Evolutionary conservation across 2,888 invertebrate species (phyloP), one percentile per base, ranked within the genome.

Genomic region (Charanyca ferruginea): DNA sequence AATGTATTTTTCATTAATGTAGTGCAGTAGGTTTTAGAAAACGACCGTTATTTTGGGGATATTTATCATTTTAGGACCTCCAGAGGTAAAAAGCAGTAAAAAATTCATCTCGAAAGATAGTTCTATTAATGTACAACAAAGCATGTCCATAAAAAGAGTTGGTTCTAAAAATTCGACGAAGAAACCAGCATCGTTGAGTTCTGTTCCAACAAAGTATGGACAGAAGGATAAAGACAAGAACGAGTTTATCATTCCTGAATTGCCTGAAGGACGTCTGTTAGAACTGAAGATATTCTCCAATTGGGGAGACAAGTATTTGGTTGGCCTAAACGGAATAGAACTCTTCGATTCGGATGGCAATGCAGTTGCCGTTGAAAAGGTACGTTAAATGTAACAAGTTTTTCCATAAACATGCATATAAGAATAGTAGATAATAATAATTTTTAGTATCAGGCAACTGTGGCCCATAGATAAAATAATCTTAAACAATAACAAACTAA

Each of bases 281-380:
- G 96, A 96, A 74, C 92, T 98, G 60, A 97, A 97, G 87, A 97
- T 98, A 76, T 92, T 96, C 64, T 96, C 96, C 20, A 97, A 98
- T 35, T 98, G 98, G 98, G 98, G 98, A 9, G 98, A 98, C 87
- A 96, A 96, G 79, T 97, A 97, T 90, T 97, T 97, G 81, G 97
- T 98, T 16, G 98, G 98, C 0, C 89, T 98, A 61, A 98, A 98
- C 86, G 98, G 98, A 3, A 96, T 98, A 59, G 98, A 98, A 89
- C 91, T 98, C 71, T 98, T 97, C 87, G 96, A 97, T 71, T 91
- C 93, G 18, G 92, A 94, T 55, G 98, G 98, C 11, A 93, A 96
- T 72, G 91, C 94, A 38, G 96, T 96, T 1, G 85, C 89, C 54
- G 94, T 97, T 65, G 94, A 96, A 86, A 96, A 97, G 95, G 97